Evolutionary conservation across 2,113 vertebrate species (phyloP), one percentile per base, ranked within the genome.

Genomic region (Hippocampus guttulatus): DNA sequence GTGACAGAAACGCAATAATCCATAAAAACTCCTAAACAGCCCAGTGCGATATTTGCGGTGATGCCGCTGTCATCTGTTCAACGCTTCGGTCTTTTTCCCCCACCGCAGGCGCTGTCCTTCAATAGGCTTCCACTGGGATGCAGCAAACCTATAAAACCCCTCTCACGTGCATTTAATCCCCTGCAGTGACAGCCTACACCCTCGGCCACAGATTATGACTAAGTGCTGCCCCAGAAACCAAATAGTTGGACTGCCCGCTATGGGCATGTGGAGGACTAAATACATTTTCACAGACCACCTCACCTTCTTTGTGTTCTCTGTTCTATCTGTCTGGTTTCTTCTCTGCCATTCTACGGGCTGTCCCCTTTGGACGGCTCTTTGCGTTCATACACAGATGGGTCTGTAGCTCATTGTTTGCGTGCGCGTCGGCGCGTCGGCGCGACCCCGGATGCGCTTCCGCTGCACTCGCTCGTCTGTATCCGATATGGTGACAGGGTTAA

Each of bases 121-220:
- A 62, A 33, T 71, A 2, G 49, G 30, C 15, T 21, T 77, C 25
- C 76, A 27, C 21, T 25, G 64, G 63, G 41, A 65, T 6, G 23
- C 14, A 7, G 14, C 23, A 47, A 65, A 47, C 47, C 64, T 45
- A 27, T 47, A 68, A 68, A 68, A 52, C 11, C 30, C 61, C 66
- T 71, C 67, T 68, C 75, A 49, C 64, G 79, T 69, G 77, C 64
- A 68, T 77, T 76, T 75, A 67, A 77, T 65, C 25, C 65, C 11
- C 8, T 9, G 64, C 63, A 43, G 25, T 68, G 55, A 81, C 52
- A 62, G 64, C 20, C 30, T 30, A 60, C 65, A 68, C 51, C 52
- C 27, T 16, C 1, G 5, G 33, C 20, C 66, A 49, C 30, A 3
- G 11, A 65, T 27, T 58, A 74, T 73, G 80, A 76, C 70, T 77